Percentiles rank a stretch among this genome's conserved stretches.
Evolutionary conservation across 2,113 vertebrate genomes (phyloP).

Genomic region (Gambusia holbrooki): DNA sequence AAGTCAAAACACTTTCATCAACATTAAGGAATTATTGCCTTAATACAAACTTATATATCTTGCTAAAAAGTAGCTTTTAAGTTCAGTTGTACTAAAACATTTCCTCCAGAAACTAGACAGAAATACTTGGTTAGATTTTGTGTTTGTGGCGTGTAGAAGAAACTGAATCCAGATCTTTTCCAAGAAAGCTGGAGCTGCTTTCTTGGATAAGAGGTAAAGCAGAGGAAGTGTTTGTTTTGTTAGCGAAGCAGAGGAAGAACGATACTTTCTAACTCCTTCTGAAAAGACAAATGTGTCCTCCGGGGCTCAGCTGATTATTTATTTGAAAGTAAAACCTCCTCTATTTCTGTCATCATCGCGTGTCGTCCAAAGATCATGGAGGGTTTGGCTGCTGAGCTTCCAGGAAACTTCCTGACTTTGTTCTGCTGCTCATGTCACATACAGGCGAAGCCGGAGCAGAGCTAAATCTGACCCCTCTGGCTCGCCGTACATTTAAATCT

Average conservation of each 20-base stretch:
- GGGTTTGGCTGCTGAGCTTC: slow-evolving; percentile 16
- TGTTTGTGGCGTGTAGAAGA: background rate
- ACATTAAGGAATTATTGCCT: too few species aligned
- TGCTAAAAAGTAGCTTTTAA: too few species aligned
- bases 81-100: too few species aligned
- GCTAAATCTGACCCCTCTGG: slow-evolving; percentile 8
- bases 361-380: background rate
- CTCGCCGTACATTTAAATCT: background rate
- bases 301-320: slow-evolving; percentile 11
- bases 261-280: slow-evolving; percentile 11
- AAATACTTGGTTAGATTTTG: too few species aligned
- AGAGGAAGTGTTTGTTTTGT: slow-evolving; percentile 1
- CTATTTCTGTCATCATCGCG: slow-evolving; percentile 14
- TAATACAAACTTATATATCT: too few species aligned
- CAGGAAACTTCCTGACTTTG: slow-evolving; percentile 33
- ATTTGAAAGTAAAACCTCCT: slow-evolving; percentile 18
- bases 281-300: slow-evolving; percentile 6
- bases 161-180: background rate
- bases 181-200: background rate
- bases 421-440: slow-evolving; percentile 16
- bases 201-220: background rate
- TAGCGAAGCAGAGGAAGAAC: background rate
- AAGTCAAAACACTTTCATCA: too few species aligned
- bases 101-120: too few species aligned
- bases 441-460: background rate